Percentiles rank a stretch among this genome's conserved stretches.
phyloP scores from a whole-genome alignment of 2,797 vertebrate genomes.

The Miopithecus talapoin region DNA sequence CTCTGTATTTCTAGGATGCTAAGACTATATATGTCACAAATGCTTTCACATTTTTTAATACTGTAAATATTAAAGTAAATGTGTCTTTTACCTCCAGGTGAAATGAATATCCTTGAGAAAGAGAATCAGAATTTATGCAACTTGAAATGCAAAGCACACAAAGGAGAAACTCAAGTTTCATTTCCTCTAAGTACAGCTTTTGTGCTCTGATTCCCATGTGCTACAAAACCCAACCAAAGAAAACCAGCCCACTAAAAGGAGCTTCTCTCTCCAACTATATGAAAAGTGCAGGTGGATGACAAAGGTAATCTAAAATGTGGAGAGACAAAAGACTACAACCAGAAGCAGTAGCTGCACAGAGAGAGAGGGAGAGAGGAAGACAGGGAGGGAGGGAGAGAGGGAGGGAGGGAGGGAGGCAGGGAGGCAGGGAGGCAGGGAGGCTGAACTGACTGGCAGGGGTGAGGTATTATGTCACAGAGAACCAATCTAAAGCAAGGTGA shows the following conservation, averaged over 20 bases:
- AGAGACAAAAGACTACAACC: background rate
- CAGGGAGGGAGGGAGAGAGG: accelerated
- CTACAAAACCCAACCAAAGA: background rate
- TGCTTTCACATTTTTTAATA: background rate
- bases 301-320: background rate
- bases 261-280: background rate
- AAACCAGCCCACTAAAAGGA: background rate
- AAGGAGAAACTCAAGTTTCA: background rate
- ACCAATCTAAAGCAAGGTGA: background rate
- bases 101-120: background rate
- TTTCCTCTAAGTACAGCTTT: background rate
- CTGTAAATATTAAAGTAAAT: background rate
- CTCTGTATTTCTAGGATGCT: background rate
- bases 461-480: background rate
- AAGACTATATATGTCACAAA: background rate
- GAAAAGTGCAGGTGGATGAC: background rate
- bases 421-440: background rate
- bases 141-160: background rate
- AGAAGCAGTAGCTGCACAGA: background rate
- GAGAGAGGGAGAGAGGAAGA: too few relatives aligned
- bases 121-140: background rate
- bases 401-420: accelerated
- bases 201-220: background rate
- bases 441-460: accelerated
- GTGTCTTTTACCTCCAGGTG: background rate